Evolutionary conservation across 2,113 vertebrate species (phyloP).

Genomic region (Rhinolophus sinicus): DNA sequence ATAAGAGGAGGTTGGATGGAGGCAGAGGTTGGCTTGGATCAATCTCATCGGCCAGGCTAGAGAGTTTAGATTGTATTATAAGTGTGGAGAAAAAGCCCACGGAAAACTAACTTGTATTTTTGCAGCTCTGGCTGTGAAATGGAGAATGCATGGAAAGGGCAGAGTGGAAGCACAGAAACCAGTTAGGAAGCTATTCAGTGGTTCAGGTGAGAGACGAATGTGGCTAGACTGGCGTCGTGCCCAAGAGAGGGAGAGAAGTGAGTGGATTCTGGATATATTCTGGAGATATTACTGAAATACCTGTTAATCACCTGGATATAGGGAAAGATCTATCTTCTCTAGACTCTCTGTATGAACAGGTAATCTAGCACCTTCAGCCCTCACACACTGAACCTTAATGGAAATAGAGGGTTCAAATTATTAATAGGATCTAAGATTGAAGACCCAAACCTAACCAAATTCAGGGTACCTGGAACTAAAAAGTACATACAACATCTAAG

Average conservation of each 20-base stretch:
- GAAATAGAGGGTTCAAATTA: not conserved
- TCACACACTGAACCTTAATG: not conserved
- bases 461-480: not conserved
- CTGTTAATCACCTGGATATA: not conserved
- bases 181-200: not conserved
- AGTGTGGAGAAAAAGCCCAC: not conserved
- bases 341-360: not conserved
- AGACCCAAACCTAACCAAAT: not conserved
- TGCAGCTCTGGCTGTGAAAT: not conserved
- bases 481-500: not conserved
- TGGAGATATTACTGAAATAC: not conserved
- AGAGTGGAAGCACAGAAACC: not conserved
- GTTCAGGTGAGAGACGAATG: not conserved
- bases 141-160: not conserved
- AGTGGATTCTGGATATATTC: not conserved
- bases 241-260: not conserved
- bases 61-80: not conserved
- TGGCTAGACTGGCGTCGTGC: not conserved
- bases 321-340: not conserved
- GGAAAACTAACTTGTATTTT: not conserved
- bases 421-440: not conserved
- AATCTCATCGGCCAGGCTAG: not conserved
- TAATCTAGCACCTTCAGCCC: not conserved
- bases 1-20: not conserved
- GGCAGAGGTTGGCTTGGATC: not conserved